Percentiles rank a stretch among this genome's conserved stretches.
Conservation (phyloP, 1,140 invertebrate species). For the Drosophila nigrodunni region DNA sequence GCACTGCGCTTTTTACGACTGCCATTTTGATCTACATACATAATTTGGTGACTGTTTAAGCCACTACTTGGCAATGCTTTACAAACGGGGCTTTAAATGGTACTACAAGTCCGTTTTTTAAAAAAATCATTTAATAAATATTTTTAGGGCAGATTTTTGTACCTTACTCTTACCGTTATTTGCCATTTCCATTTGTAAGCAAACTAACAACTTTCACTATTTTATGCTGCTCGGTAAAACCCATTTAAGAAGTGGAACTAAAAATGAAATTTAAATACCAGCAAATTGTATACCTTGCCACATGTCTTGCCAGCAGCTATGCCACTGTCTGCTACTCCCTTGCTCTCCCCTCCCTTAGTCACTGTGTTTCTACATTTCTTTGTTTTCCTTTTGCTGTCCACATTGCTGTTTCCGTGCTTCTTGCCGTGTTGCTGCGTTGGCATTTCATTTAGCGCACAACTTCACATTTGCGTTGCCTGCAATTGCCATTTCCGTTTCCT, state of each 20-base stretch:
- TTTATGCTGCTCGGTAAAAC: not conserved
- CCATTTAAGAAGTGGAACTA: slow-evolving; percentile 37
- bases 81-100: not conserved
- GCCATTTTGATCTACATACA: not conserved
- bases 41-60: not conserved
- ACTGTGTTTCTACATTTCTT: not conserved
- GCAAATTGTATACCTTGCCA: slow-evolving; percentile 61
- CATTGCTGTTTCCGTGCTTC: slow-evolving; percentile 67
- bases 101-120: no score
- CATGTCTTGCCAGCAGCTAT: slow-evolving; percentile 14
- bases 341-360: not conserved
- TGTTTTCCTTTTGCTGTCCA: slow-evolving; percentile 41
- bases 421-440: slow-evolving; percentile 78
- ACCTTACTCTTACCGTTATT: not conserved
- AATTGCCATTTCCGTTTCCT: slow-evolving; percentile 82
- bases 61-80: not conserved
- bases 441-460: slow-evolving; percentile 80
- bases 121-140: no score
- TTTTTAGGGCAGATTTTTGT: not conserved
- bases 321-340: not conserved
- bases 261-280: slow-evolving; percentile 74
- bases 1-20: not conserved
- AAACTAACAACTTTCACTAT: slow-evolving; percentile 37
- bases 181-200: not conserved
- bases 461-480: slow-evolving; percentile 77